Evolutionary conservation across 2,797 vertebrate species (phyloP).

Genomic region (Crocodylus rhombifer): DNA sequence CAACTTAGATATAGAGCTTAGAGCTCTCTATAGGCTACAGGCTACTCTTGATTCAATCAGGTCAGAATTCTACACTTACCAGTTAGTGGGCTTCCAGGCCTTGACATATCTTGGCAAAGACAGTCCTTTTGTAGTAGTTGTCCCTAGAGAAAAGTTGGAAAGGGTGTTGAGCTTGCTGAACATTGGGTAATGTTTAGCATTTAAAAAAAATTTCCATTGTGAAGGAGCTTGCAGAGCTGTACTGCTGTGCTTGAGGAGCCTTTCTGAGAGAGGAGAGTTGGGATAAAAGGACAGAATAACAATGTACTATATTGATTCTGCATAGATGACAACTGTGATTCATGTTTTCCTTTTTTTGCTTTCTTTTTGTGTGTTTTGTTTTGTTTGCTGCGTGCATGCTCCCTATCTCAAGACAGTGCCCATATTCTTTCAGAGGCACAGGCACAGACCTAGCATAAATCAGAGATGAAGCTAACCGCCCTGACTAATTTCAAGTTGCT

Average conservation of each 20-base stretch:
- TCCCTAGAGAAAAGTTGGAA: slow-evolving; percentile 65
- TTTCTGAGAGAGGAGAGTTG: slow-evolving; percentile 57
- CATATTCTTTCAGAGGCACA: neutral
- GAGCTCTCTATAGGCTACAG: slow-evolving; percentile 38
- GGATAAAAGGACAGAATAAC: slow-evolving; percentile 69
- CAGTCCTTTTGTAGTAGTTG: slow-evolving; percentile 67
- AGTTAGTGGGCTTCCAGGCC: slow-evolving; percentile 33
- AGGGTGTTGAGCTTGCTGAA: slow-evolving; percentile 66
- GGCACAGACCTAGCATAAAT: slow-evolving; percentile 22
- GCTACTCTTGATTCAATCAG: slow-evolving; percentile 27
- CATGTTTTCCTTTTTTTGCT: neutral
- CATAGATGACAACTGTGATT: slow-evolving; percentile 24
- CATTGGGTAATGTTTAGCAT: slow-evolving; percentile 46
- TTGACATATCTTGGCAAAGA: slow-evolving; percentile 45
- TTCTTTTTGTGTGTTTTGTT: neutral
- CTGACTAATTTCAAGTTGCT: slow-evolving; percentile 34
- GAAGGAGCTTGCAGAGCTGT: slow-evolving; percentile 39
- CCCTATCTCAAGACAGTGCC: neutral
- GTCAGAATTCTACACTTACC: slow-evolving; percentile 43
- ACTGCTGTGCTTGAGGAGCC: slow-evolving; percentile 55
- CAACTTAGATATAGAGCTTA: neutral
- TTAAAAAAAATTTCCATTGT: slow-evolving; percentile 39
- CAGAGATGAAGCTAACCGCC: slow-evolving; percentile 10
- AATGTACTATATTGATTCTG: slow-evolving; percentile 63
- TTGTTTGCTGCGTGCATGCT: neutral